Evolutionary conservation across 2,888 invertebrate genomes (phyloP).

Genomic region (Crematogaster levior): DNA sequence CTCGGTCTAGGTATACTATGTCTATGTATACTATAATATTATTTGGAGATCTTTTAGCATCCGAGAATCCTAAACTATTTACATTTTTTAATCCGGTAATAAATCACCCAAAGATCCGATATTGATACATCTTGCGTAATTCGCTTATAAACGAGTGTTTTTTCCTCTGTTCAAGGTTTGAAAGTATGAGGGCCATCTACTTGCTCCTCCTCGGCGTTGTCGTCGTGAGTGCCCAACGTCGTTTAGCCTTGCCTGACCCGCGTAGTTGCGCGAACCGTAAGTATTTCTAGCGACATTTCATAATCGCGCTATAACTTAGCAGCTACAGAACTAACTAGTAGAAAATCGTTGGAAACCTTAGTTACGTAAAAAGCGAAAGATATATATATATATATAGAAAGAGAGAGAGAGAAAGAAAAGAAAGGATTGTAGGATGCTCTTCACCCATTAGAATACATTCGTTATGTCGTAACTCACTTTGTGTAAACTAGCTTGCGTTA

Average conservation of each 20-base stretch:
- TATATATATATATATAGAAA: not conserved
- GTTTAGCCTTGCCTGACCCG: conserved; percentile 95
- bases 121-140: not conserved
- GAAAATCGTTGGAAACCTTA: conserved; percentile 3
- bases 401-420: not conserved
- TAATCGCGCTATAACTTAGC: not conserved
- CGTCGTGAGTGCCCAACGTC: conserved; percentile 92
- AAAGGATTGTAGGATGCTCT: not conserved
- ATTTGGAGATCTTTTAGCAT: not conserved
- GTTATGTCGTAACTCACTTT: conserved; percentile 1
- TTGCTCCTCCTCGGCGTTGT: conserved; percentile 90
- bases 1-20: too few relatives aligned
- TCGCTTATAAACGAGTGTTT: not conserved
- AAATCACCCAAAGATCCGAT: not conserved
- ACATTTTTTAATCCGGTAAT: not conserved
- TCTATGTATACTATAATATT: too few relatives aligned
- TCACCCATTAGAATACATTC: conserved; percentile 20
- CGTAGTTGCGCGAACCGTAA: conserved; percentile 95
- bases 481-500: not conserved
- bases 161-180: conserved; percentile 73
- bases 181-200: conserved; percentile 78
- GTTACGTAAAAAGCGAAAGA: not conserved
- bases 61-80: not conserved
- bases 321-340: not conserved
- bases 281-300: conserved; percentile 83